phyloP scores from a whole-genome alignment of 2,797 vertebrate genomes.

The Spatula clypeata region DNA sequence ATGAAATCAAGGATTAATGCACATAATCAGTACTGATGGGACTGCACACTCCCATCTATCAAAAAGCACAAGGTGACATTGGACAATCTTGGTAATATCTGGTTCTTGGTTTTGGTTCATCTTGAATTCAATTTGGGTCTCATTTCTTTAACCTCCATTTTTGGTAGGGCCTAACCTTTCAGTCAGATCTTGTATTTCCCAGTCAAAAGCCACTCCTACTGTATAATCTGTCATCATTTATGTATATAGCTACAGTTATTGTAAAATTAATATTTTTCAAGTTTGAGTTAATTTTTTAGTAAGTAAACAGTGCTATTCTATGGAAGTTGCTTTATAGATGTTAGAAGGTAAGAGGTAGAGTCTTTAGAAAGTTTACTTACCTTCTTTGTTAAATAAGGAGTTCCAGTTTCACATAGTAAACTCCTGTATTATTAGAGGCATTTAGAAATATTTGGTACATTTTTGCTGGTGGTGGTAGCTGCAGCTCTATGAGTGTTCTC shows the following conservation, averaged over 20 bases:
- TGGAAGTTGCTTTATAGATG: not conserved
- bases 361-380: not conserved
- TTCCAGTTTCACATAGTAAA: slow-evolving; percentile 1
- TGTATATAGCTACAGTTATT: not conserved
- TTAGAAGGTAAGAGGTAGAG: not conserved
- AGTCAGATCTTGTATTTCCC: not conserved
- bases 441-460: slow-evolving; percentile 10
- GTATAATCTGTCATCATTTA: not conserved
- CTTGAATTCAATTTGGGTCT: not conserved
- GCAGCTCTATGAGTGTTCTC: slow-evolving; percentile 32
- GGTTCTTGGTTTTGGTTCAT: not conserved
- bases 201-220: not conserved
- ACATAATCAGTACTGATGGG: not conserved
- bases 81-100: not conserved
- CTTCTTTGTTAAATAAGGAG: not conserved
- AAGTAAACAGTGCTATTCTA: not conserved
- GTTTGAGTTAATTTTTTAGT: not conserved
- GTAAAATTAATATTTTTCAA: not conserved
- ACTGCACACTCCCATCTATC: not conserved
- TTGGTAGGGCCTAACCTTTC: not conserved
- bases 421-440: slow-evolving; percentile 29
- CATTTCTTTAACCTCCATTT: not conserved
- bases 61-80: not conserved
- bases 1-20: not conserved
- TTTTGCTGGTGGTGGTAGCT: slow-evolving; percentile 24